Conservation (phyloP, 2,888 invertebrate species). For the Meghimatium bilineatum region DNA sequence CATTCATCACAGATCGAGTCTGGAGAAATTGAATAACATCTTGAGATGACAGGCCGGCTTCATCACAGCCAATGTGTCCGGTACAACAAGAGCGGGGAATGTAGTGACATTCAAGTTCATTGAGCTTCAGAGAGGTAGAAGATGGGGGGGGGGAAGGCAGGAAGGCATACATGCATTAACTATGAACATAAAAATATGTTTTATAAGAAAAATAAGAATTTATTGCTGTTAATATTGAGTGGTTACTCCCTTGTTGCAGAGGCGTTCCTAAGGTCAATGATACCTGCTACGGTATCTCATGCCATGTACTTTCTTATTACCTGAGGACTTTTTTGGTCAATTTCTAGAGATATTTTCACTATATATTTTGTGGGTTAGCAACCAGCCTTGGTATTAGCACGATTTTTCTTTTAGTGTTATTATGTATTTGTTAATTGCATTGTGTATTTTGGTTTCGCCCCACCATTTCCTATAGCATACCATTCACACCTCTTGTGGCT, state of each 20-base stretch:
- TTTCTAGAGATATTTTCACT: too few relatives aligned
- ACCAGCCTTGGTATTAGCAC: too few relatives aligned
- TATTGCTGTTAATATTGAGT: not conserved
- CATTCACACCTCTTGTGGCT: too few relatives aligned
- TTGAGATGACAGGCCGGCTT: conserved; percentile 18
- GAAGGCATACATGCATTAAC: not conserved
- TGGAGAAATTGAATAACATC: conserved; percentile 31
- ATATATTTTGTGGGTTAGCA: too few relatives aligned
- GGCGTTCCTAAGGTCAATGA: too few relatives aligned
- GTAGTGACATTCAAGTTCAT: not conserved
- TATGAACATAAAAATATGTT: not conserved
- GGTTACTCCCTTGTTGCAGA: not conserved
- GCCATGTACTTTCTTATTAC: not conserved
- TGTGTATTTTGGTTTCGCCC: too few relatives aligned
- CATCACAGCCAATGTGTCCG: not conserved
- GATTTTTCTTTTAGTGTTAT: too few relatives aligned
- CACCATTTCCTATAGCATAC: too few relatives aligned
- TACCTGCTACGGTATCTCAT: too few relatives aligned
- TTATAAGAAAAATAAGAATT: not conserved
- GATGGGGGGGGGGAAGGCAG: not conserved
- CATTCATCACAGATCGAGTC: conserved; percentile 14
- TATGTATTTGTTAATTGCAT: too few relatives aligned
- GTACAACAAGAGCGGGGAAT: not conserved
- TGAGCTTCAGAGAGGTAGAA: not conserved
- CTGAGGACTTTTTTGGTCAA: too few relatives aligned